Evolutionary conservation across 2,888 invertebrate genomes (phyloP), one percentile per base, ranked within the genome.

Genomic region (Corbicula japonica): DNA sequence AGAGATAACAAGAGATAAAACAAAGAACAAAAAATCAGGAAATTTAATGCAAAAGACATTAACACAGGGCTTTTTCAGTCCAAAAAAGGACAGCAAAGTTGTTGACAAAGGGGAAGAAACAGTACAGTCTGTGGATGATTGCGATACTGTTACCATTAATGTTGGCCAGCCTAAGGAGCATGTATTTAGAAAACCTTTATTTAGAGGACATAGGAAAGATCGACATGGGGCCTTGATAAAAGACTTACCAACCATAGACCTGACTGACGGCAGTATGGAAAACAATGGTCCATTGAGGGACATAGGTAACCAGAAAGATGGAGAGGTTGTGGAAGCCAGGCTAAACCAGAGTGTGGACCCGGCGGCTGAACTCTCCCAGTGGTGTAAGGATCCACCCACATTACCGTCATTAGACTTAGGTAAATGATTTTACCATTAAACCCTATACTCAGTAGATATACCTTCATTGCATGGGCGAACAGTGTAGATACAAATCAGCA

Each of bases 291-390:
- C 71, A 8, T 21, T 15, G 23, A 58, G 48, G 44, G 48, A 60
- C 23, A 41, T 3, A 50, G 35, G 34, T 38, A 1, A 0, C 10
- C 38, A 44, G 26, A 44, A 23, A 15, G 50, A 48, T 46, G 30
- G 30, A 34, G 21, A 41, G 38, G 62, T 35, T 18, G 50, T 46
- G 10, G 54, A 52, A 56, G 38, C 28, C 2, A 63, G 46, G 26
- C 56, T 80, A 34, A 88, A 88, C 76, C 81, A 86, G 18, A 88
- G 88, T 68, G 26, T 87, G 23, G 88, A 87, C 32, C 88, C 88
- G 50, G 84, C 72, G 48, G 80, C 83, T 15, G 80, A 85, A 32
- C 72, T 88, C 28, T 83, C 87, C 15, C 54, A 83, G 60, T 68
- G 79, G 44, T 87, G 87, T 70, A 65, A 66, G 48, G 84, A 83